Base-by-base conservation (phyloP, 2,113 vertebrate genomes). In the Embiotoca jacksoni region DNA sequence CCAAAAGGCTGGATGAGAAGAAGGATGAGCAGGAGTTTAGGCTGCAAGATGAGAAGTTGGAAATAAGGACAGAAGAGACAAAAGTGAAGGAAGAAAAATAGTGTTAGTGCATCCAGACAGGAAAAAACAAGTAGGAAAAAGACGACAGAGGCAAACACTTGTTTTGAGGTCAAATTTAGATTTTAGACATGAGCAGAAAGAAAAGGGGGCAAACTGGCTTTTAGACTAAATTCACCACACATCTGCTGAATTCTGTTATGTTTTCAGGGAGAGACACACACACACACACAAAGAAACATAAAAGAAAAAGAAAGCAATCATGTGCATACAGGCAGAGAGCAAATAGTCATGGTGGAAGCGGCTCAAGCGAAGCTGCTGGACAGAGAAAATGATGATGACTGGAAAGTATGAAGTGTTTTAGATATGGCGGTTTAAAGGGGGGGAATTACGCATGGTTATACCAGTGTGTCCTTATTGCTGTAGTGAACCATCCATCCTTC, bases 401-500 rank as follows among this genome's bases (percentile, higher is more conserved):
- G 47, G 6, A 49, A 30, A 33, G 55, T 23, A 23, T 23, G 23
- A 23, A 23, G 23, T 23, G 23, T 23, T 23, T 23, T 23, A 23
- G 23, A 23, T 23, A 23, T 23, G 23, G 23, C 23, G 23, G 23
- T 23, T 23, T 23, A 23, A 23, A 23, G 23, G 31, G 39, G 8
- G 44, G 2, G 5, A 46, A 56, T 67, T 23, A 33, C 30, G 35
- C 5, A 39, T 30, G 16, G 32, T 58, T 74, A 92, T 95, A 97
- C 96, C 95, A 97, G 89, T 3, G 96, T 96, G 88, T 97, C 96
- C 90, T 96, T 97, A 84, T 94, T 96, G 91, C 95, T 97, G 93
- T 96, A 97, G 87, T 97, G 96, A 72, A 97, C 96, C 93, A 97
- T 92, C 96, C 96, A 97, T 23, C 96, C 96, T 84, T 97, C 96